A percentile compares a stretch with the other conserved stretches of the same genome.
phyloP scores from a whole-genome alignment of 2,888 invertebrate genomes.

The Pardosa pseudoannulata region DNA sequence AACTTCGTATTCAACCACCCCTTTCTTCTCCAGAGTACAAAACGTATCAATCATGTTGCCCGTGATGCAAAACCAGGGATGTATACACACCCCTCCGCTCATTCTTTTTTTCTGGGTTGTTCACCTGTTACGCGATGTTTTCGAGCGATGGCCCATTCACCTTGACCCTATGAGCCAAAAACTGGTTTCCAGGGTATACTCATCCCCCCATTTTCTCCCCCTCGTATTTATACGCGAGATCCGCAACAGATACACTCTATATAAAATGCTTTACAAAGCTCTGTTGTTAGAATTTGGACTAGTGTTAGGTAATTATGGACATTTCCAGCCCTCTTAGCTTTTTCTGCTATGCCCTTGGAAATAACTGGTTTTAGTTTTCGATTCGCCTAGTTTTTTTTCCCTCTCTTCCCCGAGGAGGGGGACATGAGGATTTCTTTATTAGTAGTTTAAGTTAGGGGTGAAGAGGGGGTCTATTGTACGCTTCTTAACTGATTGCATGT shows the following conservation, averaged over 20 bases:
- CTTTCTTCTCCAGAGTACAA: too few species aligned
- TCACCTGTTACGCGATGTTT: constrained; percentile 67
- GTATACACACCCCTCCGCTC: constrained; percentile 20
- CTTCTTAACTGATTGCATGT: too few species aligned
- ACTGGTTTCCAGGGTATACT: constrained; percentile 38
- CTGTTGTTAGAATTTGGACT: constrained; percentile 4
- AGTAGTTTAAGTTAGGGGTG: too few species aligned
- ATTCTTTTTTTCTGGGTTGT: constrained; percentile 47
- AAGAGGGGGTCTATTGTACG: too few species aligned
- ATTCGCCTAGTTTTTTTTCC: neutral
- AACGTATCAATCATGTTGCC: neutral
- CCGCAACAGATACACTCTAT: constrained; percentile 54
- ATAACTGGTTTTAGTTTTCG: constrained; percentile 10
- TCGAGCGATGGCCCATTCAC: constrained; percentile 50
- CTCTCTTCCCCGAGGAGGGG: neutral
- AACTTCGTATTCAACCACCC: too few species aligned
- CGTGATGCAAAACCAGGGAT: neutral
- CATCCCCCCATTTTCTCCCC: neutral
- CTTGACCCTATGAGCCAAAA: constrained; percentile 68
- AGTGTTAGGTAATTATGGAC: constrained; percentile 30
- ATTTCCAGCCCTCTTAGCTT: neutral
- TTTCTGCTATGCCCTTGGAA: neutral
- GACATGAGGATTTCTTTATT: neutral
- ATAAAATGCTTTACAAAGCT: constrained; percentile 32
- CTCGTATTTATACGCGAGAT: constrained; percentile 19